Conservation (phyloP, 1,140 invertebrate genomes). For the Sycophaga agraensis region DNA sequence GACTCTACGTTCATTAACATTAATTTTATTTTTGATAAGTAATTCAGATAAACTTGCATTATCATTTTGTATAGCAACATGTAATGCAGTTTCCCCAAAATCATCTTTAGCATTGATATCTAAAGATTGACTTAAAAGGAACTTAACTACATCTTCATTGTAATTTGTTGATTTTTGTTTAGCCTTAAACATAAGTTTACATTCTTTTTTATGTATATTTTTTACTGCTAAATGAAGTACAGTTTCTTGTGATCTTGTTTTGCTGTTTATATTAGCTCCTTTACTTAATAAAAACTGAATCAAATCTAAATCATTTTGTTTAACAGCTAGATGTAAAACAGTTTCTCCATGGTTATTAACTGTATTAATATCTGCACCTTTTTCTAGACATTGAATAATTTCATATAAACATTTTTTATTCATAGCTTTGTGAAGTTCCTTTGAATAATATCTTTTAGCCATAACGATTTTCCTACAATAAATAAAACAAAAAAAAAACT, state of each 20-base stretch:
- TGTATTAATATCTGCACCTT: background rate
- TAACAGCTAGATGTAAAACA: background rate
- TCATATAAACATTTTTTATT: background rate
- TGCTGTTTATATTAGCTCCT: background rate
- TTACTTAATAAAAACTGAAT: background rate
- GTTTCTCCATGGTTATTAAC: background rate
- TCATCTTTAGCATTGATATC: background rate
- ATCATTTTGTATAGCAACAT: background rate
- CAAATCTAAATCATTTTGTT: background rate
- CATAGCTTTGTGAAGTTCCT: background rate
- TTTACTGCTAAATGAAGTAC: background rate
- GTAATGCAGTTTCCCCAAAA: background rate
- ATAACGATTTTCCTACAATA: too few species aligned
- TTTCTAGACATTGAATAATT: background rate
- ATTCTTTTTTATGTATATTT: background rate
- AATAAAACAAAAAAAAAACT: too few species aligned
- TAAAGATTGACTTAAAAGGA: background rate
- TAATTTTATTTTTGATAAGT: background rate
- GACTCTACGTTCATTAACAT: background rate
- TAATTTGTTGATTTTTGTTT: background rate
- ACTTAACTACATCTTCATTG: background rate
- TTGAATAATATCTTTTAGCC: background rate
- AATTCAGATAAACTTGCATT: background rate
- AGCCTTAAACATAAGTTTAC: background rate
- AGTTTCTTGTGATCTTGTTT: background rate